Evolutionary conservation across 1,140 invertebrate species (phyloP), one percentile per base, ranked within the genome.

Genomic region (Heliconius congener): DNA sequence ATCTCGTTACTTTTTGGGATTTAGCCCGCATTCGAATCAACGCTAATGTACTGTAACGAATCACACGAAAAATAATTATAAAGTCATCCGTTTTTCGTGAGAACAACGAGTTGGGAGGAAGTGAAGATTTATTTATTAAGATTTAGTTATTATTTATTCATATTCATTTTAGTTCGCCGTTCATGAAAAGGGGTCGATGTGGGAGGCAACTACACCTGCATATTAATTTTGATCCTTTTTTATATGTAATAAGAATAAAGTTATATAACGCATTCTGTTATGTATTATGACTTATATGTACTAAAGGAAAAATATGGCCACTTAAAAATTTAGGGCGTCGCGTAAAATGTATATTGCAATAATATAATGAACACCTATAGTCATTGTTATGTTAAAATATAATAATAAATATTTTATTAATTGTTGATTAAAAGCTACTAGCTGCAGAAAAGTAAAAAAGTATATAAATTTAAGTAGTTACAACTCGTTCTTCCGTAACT

Each of bases 31-130:
- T 84, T 86, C 85, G 87, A 88, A 84, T 81, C 86, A 87, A 84
- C 86, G 87, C 86, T 93, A 93, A 94, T 91, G 90, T 90, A 74
- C 87, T 81, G 90, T 88, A 92, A 93, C 93, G 87, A 93, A 93
- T 91, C 87, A 85, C 81, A 81, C 77, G 85, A 85, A 92, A 93
- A 93, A 91, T 93, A 92, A 92, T 94, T 93, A 90, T 90, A 86
- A 89, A 87, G 77, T 82, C 88, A 89, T 91, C 91, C 86, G 87
- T 83, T 83, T 86, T 88, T 84, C 86, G 90, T 93, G 90, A 85
- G 90, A 93, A 93, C 81, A 39, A 74, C 50, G 71, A 66, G 50
- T 83, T 77, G 74, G 77, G 74, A 85, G 85, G 85, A 90, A 87
- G 90, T 90, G 70, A 79, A 57, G 70, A 81, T 76, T 80, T 75